Base-by-base conservation (phyloP, 2,797 vertebrate genomes). In the Hozukius guyotensis region DNA sequence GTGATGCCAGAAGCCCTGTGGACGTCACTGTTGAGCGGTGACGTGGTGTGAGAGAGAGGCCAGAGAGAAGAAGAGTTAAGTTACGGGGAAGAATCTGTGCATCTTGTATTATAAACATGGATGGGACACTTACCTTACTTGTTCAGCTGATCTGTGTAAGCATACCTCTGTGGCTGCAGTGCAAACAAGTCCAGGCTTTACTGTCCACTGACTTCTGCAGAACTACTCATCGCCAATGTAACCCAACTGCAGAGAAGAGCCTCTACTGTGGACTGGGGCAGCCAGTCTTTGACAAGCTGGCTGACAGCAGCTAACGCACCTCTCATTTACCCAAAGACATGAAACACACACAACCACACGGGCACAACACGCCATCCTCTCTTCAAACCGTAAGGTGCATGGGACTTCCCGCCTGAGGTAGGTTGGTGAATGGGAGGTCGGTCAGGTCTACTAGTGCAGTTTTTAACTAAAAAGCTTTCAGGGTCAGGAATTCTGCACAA, bases 121-220 rank as follows among this genome's bases (percentile, higher is more conserved):
- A 95, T 94, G 91, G 87, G 90, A 92, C 93, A 99, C 98, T 99
- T 99, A 99, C 99, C 98, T 99, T 92, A 56, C 79, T 95, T 77
- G 95, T 89, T 92, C 91, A 63, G 97, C 96, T 95, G 97, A 92
- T 97, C 97, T 97, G 97, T 96, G 97, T 96, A 97, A 98, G 97
- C 97, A 98, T 95, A 98, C 97, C 97, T 99, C 97, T 97, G 95
- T 97, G 95, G 97, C 97, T 94, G 97, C 95, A 97, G 97, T 92
- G 97, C 96, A 97, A 97, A 97, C 97, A 99, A 97, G 98, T 99
- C 99, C 98, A 97, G 98, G 97, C 98, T 98, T 97, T 98, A 99
- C 97, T 97, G 97, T 99, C 98, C 98, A 99, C 97, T 99, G 97
- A 97, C 97, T 97, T 97, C 98, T 98, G 97, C 97, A 97, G 98